Base-by-base conservation (phyloP, 1,140 invertebrate species). In the Drosophila neocordata region DNA sequence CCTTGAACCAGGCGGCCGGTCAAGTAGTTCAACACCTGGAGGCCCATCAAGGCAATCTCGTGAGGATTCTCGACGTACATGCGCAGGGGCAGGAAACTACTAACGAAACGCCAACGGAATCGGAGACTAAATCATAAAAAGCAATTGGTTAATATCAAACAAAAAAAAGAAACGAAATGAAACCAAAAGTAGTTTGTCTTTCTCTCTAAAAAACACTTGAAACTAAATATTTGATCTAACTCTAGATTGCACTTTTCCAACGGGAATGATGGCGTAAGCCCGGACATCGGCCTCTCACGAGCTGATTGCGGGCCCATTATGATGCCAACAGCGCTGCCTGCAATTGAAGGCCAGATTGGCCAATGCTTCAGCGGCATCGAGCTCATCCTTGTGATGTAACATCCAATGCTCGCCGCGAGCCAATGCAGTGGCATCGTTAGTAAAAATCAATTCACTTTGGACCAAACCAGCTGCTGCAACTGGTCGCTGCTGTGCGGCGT, bases 351-450 rank as follows among this genome's bases (percentile, higher is more conserved):
- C 91, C 62, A 92, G 61, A 73, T 85, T 90, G 8, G 91, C 95
- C 7, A 95, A 89, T 0, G 95, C 94, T 65, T 95, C 94, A 1
- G 95, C 95, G 1, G 95, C 95, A 82, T 95, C 95, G 2, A 95
- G 92, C 82, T 95, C 95, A 78, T 95, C 94, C 70, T 94, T 93
- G 38, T 94, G 94, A 72, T 95, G 94, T n/a, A 89, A 65, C 60
- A 78, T 41, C 78, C 78, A 87, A 34, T 65, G 60, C n/a, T 87
- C 78, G 0, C 59, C 65, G 7, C 65, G 68, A n/a, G 69, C 55
- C 27, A 55, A 62, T 13, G 79, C 67, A 6, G 75, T 70, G n/a
- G 72, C 65, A 58, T 82, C 71, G 27, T 55, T 87, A 6, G 75
- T 62, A 15, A 88, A 88, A 52, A 87, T 69, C 53, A 72, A 22